Conservation (phyloP, 2,113 vertebrate genomes). For the Acrocephalus kingi region DNA sequence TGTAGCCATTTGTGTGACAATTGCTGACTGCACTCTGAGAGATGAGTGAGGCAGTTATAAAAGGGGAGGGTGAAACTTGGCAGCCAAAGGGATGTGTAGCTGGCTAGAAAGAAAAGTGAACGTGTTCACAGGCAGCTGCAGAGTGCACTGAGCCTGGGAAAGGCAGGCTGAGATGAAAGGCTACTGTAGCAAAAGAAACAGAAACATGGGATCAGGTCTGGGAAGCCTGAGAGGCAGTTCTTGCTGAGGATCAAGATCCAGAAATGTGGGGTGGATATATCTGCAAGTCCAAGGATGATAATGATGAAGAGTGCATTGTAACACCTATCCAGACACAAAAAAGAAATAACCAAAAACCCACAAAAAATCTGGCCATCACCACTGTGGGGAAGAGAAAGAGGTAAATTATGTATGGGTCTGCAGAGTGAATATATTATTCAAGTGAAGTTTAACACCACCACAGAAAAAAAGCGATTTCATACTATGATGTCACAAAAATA, state of each 20-base stretch:
- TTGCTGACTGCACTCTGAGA: neutral
- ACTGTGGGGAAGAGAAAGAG: neutral
- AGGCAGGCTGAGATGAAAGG: neutral
- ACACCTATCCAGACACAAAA: neutral
- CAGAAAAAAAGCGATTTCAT: neutral
- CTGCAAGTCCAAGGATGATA: neutral
- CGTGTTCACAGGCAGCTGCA: neutral
- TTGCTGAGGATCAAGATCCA: neutral
- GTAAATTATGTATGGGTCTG: neutral
- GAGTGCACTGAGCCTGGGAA: neutral
- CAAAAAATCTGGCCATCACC: neutral
- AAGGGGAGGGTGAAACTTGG: neutral
- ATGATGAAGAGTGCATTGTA: neutral
- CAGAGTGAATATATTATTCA: neutral
- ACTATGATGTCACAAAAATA: neutral
- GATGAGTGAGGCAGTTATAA: neutral
- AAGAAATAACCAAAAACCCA: neutral
- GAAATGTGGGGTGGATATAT: neutral
- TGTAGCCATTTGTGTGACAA: neutral
- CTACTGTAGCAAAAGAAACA: neutral
- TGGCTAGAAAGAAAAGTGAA: neutral
- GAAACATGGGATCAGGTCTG: rapidly evolving
- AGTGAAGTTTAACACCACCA: neutral
- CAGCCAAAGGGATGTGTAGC: neutral
- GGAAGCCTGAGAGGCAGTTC: neutral